Conservation (phyloP, 2,888 invertebrate genomes). For the Lampropteryx suffumata region DNA sequence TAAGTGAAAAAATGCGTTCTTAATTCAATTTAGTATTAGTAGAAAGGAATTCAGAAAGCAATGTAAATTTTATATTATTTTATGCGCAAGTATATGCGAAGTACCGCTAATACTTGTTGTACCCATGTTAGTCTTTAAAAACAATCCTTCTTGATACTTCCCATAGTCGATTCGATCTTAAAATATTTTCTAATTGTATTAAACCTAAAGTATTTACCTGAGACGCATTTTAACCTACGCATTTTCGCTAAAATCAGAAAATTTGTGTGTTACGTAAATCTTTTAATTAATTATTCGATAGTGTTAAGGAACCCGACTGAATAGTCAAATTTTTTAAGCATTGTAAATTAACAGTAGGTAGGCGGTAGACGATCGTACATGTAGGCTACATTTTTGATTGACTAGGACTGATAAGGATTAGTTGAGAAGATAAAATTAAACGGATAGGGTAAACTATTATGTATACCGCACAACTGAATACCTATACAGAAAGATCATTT, state of each 20-base stretch:
- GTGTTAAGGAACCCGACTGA: conserved; percentile 79
- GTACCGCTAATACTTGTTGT: too few relatives aligned
- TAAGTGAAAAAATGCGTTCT: too few relatives aligned
- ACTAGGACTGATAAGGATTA: conserved; percentile 35
- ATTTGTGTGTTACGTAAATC: conserved; percentile 11
- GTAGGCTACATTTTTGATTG: conserved; percentile 57
- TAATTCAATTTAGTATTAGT: too few relatives aligned
- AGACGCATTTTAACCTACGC: conserved; percentile 3
- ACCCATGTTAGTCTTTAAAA: conserved; percentile 1
- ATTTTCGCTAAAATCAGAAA: conserved; percentile 21
- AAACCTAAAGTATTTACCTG: background rate
- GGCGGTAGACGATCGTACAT: conserved; percentile 53
- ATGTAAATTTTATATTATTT: too few relatives aligned
- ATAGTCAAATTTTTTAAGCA: conserved; percentile 79
- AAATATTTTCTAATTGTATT: background rate
- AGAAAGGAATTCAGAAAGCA: too few relatives aligned
- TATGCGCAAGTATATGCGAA: too few relatives aligned
- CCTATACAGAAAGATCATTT: background rate
- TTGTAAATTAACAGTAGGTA: conserved; percentile 58
- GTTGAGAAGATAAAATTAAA: conserved; percentile 11
- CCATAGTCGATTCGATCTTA: background rate
- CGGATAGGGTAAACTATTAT: conserved; percentile 7
- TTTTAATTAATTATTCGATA: conserved; percentile 50
- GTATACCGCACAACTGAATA: conserved; percentile 13
- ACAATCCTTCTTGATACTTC: conserved; percentile 6